phyloP scores from a whole-genome alignment of 2,797 vertebrate species.

The Rhabdomys pumilio region DNA sequence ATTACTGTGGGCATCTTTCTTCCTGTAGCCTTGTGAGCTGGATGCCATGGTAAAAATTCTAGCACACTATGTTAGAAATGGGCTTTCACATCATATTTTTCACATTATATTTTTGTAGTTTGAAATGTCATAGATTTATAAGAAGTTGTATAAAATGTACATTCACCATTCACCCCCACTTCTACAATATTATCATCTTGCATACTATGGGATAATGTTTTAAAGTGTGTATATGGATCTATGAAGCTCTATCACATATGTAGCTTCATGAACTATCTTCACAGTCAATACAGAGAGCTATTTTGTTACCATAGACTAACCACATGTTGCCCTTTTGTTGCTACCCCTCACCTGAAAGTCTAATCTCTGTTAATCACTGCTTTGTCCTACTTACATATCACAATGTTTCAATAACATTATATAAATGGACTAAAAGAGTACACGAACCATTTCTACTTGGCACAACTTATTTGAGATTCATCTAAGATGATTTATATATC shows the following conservation, averaged over 20 bases:
- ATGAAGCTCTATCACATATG: background rate
- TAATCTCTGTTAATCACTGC: background rate
- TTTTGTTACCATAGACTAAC: background rate
- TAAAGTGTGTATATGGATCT: constrained; percentile 17
- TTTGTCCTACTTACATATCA: background rate
- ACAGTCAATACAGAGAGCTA: background rate
- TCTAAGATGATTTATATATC: background rate
- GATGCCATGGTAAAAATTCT: background rate
- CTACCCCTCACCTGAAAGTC: background rate
- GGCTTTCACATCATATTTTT: background rate
- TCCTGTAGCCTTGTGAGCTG: background rate
- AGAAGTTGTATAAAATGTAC: constrained; percentile 41
- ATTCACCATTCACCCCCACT: background rate
- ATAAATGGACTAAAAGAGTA: background rate
- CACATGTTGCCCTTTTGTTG: background rate
- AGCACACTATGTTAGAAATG: background rate
- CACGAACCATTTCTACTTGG: background rate
- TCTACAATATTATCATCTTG: constrained; percentile 8
- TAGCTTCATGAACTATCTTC: background rate
- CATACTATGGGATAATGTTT: background rate
- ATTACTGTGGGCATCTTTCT: constrained; percentile 8
- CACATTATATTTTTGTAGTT: background rate
- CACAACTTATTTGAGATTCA: constrained; percentile 4
- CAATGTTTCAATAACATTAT: background rate
- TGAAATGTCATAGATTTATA: constrained; percentile 39